Base-by-base conservation (phyloP, 1,140 invertebrate species). In the Drosophila simulans region DNA sequence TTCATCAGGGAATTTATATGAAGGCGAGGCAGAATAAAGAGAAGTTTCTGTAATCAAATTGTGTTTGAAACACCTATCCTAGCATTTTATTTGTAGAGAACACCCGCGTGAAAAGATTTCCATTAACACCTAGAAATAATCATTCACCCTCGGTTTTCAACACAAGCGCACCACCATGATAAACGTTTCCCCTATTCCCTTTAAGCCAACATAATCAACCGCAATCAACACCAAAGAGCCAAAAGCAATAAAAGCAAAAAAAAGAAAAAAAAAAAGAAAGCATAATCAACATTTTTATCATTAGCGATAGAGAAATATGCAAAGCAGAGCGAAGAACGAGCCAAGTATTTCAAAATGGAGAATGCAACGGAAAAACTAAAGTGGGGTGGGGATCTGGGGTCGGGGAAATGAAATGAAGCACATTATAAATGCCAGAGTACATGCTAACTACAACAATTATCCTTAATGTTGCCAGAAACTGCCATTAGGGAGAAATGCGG, bases 381-480 rank as follows among this genome's bases (percentile, higher is more conserved):
- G 12, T 39, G 27, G 46, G 34, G 20, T 11, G 37, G 3, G 12
- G 4, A 5, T 13, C 0, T 37, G 35, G 35, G 35, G 35, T 13
- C 4, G n/a, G 37, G 12, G 51, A 53, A 51, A 42, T 20, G 52
- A 78, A 88, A 88, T 89, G 83, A 89, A 77, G 83, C 75, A 82
- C 83, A 86, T 86, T 86, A 89, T 83, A 86, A 86, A 86, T 86
- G 84, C 83, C 80, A 80, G 81, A 86, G 79, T 86, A 86, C 82
- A 85, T 85, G 82, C 83, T 86, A 86, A 86, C 83, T 86, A 86
- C 83, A 88, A 86, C 83, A 86, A 86, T 86, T 86, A 86, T 86
- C 75, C 84, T 83, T 86, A 86, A 86, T 86, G 83, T 86, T 89
- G 84, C 83, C 77, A 85, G 58, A 73, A 70, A 85, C 77, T 86